Base-by-base conservation (phyloP, 2,113 vertebrate species). In the Hypomesus transpacificus region DNA sequence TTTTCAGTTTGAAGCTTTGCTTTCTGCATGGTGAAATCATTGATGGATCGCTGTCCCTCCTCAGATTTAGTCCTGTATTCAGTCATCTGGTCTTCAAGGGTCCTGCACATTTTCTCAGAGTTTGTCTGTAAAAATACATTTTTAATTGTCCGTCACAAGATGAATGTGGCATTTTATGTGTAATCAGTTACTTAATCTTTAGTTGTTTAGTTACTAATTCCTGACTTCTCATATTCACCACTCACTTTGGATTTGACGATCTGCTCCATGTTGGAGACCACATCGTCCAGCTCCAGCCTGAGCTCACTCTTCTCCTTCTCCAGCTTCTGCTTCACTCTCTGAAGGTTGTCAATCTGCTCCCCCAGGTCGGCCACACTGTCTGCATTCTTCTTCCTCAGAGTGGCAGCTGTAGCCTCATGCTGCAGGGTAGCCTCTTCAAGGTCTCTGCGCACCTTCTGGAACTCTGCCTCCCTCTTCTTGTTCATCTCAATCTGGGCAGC, bases 51-150 rank as follows among this genome's bases (percentile, higher is more conserved):
- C 7, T 59, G 4, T 34, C 70, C 75, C 68, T 94, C 93, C 1
- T 93, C 89, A 73, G 92, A 75, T 84, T 94, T 95, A 6, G 75
- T 77, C 83, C 92, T 94, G 61, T 90, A 75, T 83, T 94, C 92
- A 1, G 90, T 93, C 62, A 94, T 84, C 59, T 84, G 85, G 67
- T 92, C 89, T 87, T 83, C 81, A 59, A 83, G 78, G 8, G 78
- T 80, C 34, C 78, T 63, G 63, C 75, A 78, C 70, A 80, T 94
- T 73, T 93, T 94, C 77, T 95, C 93, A 69, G 91, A 89, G 2
- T 92, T 93, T 61, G 61, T 53, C 1, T 62, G 26, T 17, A 14
- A 18, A 21, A n/a, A 13, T 17, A 34, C 31, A 9, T 21, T 7
- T 20, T 22, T 13, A 1, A 28, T 26, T 1, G 16, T 6, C 14